These are phyloP conservation scores for Magallana angulata DNA, from an alignment of 1,140 invertebrate genomes.

Conservation along the genomic window DNA sequence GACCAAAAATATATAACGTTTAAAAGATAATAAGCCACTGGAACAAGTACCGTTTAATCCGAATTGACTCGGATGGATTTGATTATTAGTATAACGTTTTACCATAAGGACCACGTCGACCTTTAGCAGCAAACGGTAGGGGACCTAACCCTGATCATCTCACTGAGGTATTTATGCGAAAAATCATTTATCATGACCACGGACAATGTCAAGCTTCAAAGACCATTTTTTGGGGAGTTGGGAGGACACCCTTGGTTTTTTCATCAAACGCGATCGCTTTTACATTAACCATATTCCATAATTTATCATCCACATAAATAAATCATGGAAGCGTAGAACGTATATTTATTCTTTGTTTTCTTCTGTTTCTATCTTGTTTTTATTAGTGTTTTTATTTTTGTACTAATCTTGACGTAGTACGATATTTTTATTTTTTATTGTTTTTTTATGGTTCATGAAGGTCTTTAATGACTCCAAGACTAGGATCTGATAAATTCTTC, in stretches of 20 bases:
- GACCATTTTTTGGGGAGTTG: background rate
- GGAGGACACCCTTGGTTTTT: background rate
- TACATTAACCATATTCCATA: constrained; percentile 17
- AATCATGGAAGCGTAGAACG: background rate
- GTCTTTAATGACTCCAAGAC: too few relatives aligned
- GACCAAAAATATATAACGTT: too few relatives aligned
- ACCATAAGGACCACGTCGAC: too few relatives aligned
- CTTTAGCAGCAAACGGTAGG: background rate
- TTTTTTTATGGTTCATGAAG: background rate
- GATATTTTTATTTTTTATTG: background rate
- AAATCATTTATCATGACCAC: constrained; percentile 15
- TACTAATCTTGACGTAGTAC: background rate
- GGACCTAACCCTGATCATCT: background rate
- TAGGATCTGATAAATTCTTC: too few relatives aligned
- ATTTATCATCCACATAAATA: background rate
- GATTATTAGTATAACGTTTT: too few relatives aligned
- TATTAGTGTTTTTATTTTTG: background rate
- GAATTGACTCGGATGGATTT: too few relatives aligned
- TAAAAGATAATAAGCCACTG: too few relatives aligned
- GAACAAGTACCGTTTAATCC: too few relatives aligned
- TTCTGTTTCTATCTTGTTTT: background rate
- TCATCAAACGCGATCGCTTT: background rate
- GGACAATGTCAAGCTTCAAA: background rate
- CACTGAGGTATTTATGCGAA: background rate
- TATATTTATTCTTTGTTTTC: background rate